phyloP scores from a whole-genome alignment of 35 echinoderm and acorn worm species.

The Ophiothrix spiculata region DNA sequence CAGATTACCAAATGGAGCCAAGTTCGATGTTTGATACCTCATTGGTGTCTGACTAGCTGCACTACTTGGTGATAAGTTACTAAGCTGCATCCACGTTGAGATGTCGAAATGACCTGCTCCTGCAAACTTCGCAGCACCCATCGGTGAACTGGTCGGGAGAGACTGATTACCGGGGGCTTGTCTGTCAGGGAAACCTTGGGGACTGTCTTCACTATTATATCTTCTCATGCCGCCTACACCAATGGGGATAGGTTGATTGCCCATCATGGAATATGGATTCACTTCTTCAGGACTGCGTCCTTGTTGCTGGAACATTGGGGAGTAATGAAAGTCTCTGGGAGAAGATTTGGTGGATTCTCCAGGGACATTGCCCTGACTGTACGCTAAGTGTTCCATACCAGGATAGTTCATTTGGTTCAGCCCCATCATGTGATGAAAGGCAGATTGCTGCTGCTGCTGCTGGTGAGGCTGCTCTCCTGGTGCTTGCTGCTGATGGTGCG shows the following conservation, averaged over 20 bases:
- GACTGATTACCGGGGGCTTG: not conserved
- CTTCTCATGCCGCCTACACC: not conserved
- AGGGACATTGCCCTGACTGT: not conserved
- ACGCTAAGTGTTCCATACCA: not conserved
- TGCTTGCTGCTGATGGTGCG: no score
- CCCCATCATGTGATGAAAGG: not conserved
- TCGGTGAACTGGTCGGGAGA: not conserved
- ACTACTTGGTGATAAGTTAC: not conserved
- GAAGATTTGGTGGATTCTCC: not conserved
- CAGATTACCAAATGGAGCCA: not conserved
- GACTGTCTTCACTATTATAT: not conserved
- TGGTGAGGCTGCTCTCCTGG: not conserved
- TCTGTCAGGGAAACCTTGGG: not conserved
- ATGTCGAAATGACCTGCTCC: not conserved
- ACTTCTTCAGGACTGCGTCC: not conserved
- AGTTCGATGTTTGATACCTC: not conserved
- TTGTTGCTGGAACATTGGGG: not conserved
- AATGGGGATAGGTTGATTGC: not conserved
- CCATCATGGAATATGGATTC: not conserved
- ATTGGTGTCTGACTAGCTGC: not conserved
- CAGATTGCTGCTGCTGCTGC: not conserved
- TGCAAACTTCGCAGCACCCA: not conserved
- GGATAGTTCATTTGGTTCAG: not conserved
- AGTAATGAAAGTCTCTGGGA: not conserved
- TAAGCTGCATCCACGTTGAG: not conserved